Evolutionary conservation across 2,113 vertebrate genomes (phyloP).

Genomic region (Vanacampus margaritifer): DNA sequence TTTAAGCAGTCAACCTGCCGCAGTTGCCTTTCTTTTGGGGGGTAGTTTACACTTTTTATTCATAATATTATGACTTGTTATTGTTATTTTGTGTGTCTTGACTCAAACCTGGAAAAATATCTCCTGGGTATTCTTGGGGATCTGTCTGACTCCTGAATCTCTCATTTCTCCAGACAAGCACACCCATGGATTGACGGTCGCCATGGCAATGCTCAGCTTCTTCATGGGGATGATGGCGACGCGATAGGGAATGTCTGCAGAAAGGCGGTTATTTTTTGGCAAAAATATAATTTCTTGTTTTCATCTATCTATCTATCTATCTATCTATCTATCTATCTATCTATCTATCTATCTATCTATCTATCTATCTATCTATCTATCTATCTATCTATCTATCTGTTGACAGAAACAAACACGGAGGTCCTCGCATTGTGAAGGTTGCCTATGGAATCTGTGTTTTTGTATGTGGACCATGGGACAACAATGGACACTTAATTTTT

Average conservation of each 20-base stretch:
- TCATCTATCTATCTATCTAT: too few relatives aligned
- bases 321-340: too few relatives aligned
- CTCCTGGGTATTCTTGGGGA: conserved; percentile 92
- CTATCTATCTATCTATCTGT: too few relatives aligned
- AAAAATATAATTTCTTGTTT: not conserved
- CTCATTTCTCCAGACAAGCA: conserved; percentile 94
- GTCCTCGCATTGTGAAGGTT: not conserved
- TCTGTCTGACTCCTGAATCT: conserved; percentile 89
- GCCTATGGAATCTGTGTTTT: not conserved
- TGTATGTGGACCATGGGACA: not conserved
- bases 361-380: too few relatives aligned
- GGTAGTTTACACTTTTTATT: too few relatives aligned
- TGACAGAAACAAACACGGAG: not conserved
- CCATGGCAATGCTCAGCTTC: conserved; percentile 95
- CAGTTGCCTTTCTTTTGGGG: too few relatives aligned
- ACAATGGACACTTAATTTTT: conserved; percentile 5
- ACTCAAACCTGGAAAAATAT: conserved; percentile 91
- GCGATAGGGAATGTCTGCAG: conserved; percentile 88
- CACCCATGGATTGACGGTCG: conserved; percentile 93
- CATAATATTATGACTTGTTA: too few relatives aligned
- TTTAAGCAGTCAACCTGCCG: too few relatives aligned
- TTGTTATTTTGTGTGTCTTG: not conserved
- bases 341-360: too few relatives aligned
- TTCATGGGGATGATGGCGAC: conserved; percentile 94
- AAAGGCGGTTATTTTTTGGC: conserved; percentile 13